These are phyloP conservation scores for Tragelaphus eurycerus DNA, from an alignment of 2,797 vertebrate species.

Conservation along the genomic window DNA sequence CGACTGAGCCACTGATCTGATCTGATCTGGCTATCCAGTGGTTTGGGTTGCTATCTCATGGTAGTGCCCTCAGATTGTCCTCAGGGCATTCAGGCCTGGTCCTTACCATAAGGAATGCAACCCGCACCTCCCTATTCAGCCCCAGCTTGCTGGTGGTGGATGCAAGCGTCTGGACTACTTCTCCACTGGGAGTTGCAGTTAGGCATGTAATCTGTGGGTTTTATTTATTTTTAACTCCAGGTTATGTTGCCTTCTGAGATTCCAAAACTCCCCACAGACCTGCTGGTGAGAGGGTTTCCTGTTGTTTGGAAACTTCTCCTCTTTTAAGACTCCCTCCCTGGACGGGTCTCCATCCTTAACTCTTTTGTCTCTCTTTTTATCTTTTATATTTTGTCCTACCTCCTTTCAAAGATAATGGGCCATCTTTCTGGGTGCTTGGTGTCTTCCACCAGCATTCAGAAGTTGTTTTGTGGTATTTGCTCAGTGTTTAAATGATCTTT, in stretches of 20 bases:
- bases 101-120: not conserved
- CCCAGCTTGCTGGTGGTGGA: not conserved
- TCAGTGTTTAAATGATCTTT: not conserved
- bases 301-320: not conserved
- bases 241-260: not conserved
- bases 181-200: not conserved
- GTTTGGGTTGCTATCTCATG: fast-evolving
- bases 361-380: not conserved
- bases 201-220: fast-evolving
- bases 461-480: not conserved
- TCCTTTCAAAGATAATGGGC: not conserved
- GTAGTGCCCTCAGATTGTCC: not conserved
- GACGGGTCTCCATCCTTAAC: not conserved
- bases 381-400: not conserved
- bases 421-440: not conserved
- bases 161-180: not conserved
- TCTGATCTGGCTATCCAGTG: no score
- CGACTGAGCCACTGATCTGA: no score
- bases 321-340: not conserved
- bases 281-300: not conserved
- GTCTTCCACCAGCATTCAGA: not conserved
- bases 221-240: not conserved
- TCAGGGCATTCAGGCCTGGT: not conserved
- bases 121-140: not conserved
- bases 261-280: not conserved